Evolutionary conservation across 2,797 vertebrate species (phyloP), one percentile per base, ranked within the genome.

Genomic region (Sitta carolinensis): DNA sequence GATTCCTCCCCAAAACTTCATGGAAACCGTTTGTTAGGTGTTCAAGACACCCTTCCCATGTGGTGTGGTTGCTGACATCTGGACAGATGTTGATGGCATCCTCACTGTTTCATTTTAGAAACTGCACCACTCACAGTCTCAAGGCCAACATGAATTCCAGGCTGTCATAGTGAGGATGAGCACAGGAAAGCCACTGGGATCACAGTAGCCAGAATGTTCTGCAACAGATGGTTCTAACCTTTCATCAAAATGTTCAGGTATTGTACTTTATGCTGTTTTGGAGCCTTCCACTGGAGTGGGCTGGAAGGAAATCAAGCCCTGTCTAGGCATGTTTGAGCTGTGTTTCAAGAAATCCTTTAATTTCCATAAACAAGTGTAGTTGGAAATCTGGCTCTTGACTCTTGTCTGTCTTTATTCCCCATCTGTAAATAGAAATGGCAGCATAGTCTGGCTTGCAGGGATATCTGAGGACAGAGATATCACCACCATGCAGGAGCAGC

Each of bases 281-380:
- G 88, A 93, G 70, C 64, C 17, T 95, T 70, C 42, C 61, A 8
- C 54, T 90, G 70, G 67, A 89, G 77, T n/a, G 48, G 48, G 43
- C 74, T 96, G 90, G 93, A 92, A 84, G 70, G 80, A 91, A 91
- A 82, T 88, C 80, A 82, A 94, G 62, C 48, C 62, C 27, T 78
- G n/a, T 69, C 48, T 76, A 58, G 32, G 90, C 80, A 70, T 16
- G 22, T 63, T 79, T 47, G 59, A 95, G 57, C 51, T 45, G 58
- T 55, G 64, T 79, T 95, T 94, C 80, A 90, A 73, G 79, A 93
- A 93, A 88, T 91, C 62, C 61, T 94, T 78, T 75, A 1, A 93
- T 84, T 90, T 87, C 64, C 89, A 62, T 80, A 66, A 90, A 68
- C n/a, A 89, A 93, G 47, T 55, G 22, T 47, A 87, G 40, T 80